phyloP scores from a whole-genome alignment of 92 coral and sea anemone species.

The Phymanthus crucifer region DNA sequence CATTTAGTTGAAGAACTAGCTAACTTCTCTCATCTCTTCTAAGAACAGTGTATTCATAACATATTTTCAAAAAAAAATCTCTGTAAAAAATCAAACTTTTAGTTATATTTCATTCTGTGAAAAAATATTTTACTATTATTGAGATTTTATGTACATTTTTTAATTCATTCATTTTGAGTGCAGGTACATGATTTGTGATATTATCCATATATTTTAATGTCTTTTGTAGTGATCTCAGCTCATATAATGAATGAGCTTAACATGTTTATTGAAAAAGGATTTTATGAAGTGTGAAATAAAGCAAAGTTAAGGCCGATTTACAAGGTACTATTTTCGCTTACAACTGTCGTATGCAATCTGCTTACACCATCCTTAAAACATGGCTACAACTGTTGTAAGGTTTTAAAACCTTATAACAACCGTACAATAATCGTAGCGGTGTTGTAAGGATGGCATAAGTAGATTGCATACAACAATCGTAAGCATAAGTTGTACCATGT shows the following conservation, averaged over 20 bases:
- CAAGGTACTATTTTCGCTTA: too few species aligned
- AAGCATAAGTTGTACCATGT: too few species aligned
- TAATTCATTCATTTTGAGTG: too few species aligned
- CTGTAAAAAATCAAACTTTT: background rate
- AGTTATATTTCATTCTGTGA: background rate
- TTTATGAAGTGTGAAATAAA: background rate
- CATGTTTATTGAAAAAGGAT: background rate
- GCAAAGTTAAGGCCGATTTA: too few species aligned
- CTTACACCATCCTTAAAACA: too few species aligned
- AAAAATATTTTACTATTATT: background rate
- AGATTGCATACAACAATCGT: too few species aligned
- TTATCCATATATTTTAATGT: background rate
- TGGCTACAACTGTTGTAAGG: too few species aligned
- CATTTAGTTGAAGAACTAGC: conserved; percentile 1
- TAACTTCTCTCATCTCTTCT: background rate
- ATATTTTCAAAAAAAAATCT: background rate
- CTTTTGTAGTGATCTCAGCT: background rate
- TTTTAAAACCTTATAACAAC: too few species aligned
- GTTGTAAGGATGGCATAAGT: too few species aligned
- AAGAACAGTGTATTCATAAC: background rate
- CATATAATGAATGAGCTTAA: background rate
- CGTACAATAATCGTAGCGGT: too few species aligned
- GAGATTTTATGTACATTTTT: background rate
- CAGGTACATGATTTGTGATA: background rate
- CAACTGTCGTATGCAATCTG: too few species aligned